Percentiles rank a stretch among this genome's conserved stretches.
phyloP scores from a whole-genome alignment of 2,888 invertebrate genomes.

The Hybos culiciformis region DNA sequence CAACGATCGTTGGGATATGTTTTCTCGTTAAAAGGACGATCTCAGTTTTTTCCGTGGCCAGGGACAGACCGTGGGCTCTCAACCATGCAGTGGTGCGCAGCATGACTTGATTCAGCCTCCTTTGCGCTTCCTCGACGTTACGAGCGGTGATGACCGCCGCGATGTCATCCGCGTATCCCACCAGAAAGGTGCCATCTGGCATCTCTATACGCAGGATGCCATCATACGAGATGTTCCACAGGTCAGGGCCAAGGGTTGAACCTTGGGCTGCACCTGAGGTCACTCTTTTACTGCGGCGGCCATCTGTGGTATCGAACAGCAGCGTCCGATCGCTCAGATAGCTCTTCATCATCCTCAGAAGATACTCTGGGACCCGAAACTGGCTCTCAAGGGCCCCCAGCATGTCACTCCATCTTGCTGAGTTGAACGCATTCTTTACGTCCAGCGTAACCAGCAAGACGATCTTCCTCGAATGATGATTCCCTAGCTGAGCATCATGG shows the following conservation, averaged over 20 bases:
- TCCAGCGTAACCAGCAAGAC: slow-evolving; percentile 1
- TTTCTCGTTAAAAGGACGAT: slow-evolving; percentile 1
- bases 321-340: not conserved
- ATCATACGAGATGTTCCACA: not conserved
- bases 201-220: not conserved
- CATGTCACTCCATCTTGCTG: slow-evolving; percentile 3
- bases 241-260: not conserved
- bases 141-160: not conserved
- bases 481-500: not conserved
- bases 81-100: not conserved
- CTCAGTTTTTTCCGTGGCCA: slow-evolving; percentile 5
- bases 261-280: not conserved
- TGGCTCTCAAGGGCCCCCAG: not conserved
- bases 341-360: not conserved
- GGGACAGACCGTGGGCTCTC: slow-evolving; percentile 1
- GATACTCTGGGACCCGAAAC: slow-evolving; percentile 1
- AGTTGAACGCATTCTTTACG: slow-evolving; percentile 1
- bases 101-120: slow-evolving; percentile 2
- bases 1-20: not conserved
- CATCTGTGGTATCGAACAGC: not conserved
- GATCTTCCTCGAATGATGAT: not conserved
- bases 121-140: not conserved
- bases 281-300: not conserved
- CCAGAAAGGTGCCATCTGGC: not conserved
- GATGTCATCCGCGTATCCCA: not conserved